Evolutionary conservation across 1,140 invertebrate species (phyloP), one percentile per base, ranked within the genome.

Genomic region (Lucilia sericata): DNA sequence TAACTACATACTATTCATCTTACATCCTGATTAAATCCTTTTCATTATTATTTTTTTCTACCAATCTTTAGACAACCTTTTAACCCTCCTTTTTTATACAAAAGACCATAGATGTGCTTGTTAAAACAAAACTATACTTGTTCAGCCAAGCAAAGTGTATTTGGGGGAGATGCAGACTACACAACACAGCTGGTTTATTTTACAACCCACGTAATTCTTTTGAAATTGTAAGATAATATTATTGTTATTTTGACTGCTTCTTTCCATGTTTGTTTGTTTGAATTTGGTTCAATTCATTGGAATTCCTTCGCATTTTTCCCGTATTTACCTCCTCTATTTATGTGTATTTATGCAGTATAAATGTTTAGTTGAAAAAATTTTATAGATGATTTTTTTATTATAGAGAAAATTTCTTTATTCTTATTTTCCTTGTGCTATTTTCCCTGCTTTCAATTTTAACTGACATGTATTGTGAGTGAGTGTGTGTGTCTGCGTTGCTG

Each of bases 141-240:
- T 42, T 42, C 10, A 10, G 5, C 10, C 42, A 42, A 8, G 42
- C 25, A 30, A 30, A 30, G 3, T 30, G 3, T 30, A 30, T 30
- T 30, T 30, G 3, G 25, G 25, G 25, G 25, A 30, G 25, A 30
- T 30, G n/a, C n/a, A n/a, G n/a, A 36, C 8, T 36, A 36, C 8
- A 42, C 55, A 60, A n/a, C 55, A 60, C 55, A 60, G 55, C 55
- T 60, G 55, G n/a, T 60, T 60, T 60, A 60, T 60, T n/a, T 60
- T 60, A 17, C 55, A 60, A 17, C 55, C 55, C 55, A 60, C 55
- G 55, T 60, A 60, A 60, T 60, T n/a, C 55, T 60, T 60, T 60
- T n/a, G 55, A 60, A 60, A 60, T 60, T 60, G 14, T 60, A 60
- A 60, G 55, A 60, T n/a, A 60, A 60, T 60, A 60, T 60, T 60